Percentiles rank a stretch among this genome's conserved stretches.
phyloP scores from a whole-genome alignment of 2,113 vertebrate genomes.

The Bothrops jararaca region DNA sequence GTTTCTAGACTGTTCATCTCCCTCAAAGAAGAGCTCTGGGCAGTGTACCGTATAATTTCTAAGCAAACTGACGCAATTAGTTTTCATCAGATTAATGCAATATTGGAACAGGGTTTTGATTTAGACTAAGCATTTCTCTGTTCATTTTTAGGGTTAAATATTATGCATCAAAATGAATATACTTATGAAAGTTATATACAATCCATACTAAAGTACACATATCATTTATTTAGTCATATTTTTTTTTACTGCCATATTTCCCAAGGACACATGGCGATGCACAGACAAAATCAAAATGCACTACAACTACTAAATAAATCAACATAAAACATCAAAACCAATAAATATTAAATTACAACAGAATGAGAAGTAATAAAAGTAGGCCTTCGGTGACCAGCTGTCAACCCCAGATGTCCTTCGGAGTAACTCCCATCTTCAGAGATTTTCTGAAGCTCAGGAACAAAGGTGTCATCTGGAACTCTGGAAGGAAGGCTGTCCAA shows the following conservation, averaged over 20 bases:
- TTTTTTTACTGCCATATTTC: neutral
- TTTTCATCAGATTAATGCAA: neutral
- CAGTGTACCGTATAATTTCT: neutral
- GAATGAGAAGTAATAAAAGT: neutral
- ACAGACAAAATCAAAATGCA: neutral
- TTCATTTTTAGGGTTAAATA: neutral
- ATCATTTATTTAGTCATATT: neutral
- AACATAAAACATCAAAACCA: neutral
- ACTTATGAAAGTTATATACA: neutral
- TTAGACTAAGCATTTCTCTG: neutral
- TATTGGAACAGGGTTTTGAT: neutral
- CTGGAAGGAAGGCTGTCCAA: neutral
- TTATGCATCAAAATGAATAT: neutral
- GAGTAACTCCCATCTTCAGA: neutral
- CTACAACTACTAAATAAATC: neutral
- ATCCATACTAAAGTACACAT: neutral
- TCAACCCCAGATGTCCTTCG: neutral
- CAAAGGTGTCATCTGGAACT: neutral
- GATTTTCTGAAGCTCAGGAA: neutral
- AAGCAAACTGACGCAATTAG: neutral
- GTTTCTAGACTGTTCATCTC: neutral
- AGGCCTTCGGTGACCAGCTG: neutral
- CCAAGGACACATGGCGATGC: neutral
- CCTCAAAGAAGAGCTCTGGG: neutral
- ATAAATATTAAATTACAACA: neutral